Conservation (phyloP, 2,797 vertebrate genomes). For the Helarctos malayanus region DNA sequence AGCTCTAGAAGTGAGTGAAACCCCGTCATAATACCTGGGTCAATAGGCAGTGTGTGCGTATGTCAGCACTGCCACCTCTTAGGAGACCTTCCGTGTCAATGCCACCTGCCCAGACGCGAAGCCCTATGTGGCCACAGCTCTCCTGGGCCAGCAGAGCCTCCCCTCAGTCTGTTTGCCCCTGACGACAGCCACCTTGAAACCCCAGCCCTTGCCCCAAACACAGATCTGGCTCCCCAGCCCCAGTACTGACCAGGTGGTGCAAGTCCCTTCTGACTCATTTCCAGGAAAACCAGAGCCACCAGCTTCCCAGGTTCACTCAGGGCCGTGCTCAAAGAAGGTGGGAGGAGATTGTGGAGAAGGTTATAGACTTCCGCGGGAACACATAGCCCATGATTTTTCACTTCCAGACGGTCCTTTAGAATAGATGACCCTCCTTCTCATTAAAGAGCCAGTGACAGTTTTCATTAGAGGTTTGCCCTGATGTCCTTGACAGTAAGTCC, state of each 20-base stretch:
- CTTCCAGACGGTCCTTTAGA: slow-evolving; percentile 15
- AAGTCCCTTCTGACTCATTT: neutral
- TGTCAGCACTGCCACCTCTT: neutral
- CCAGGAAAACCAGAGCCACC: neutral
- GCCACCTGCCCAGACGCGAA: neutral
- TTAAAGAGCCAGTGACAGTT: neutral
- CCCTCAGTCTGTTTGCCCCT: fast-evolving
- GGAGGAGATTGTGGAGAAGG: neutral
- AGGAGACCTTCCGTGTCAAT: fast-evolving
- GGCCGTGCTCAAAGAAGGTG: fast-evolving
- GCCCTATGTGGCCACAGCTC: neutral
- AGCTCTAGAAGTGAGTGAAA: neutral
- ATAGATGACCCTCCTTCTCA: neutral
- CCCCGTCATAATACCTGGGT: too few relatives aligned
- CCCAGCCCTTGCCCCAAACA: neutral
- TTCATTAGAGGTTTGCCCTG: neutral
- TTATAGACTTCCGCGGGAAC: neutral
- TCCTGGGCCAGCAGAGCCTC: neutral
- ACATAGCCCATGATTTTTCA: neutral
- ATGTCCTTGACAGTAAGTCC: neutral
- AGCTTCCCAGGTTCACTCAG: fast-evolving
- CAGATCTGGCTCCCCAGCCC: neutral
- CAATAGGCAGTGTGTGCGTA: neutral
- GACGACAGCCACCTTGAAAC: neutral
- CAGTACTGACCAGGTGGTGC: fast-evolving